Conservation (phyloP, 2,888 invertebrate genomes). For the Thumatha senex region DNA sequence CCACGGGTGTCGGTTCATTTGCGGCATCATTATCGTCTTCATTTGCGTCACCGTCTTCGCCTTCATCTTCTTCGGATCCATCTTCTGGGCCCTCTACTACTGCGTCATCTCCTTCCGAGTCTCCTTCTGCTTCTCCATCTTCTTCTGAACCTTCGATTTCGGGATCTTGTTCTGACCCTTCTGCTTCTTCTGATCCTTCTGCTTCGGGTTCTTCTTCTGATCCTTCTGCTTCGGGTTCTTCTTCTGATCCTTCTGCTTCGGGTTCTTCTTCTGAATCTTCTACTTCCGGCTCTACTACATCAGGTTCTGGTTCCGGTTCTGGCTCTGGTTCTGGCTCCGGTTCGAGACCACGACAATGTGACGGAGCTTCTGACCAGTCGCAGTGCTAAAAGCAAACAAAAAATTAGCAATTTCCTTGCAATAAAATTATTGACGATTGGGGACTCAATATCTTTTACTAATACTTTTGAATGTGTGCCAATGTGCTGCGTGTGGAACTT, state of each 20-base stretch:
- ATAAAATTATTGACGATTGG: neutral
- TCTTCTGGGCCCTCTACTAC: too few relatives aligned
- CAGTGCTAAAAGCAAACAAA: conserved; percentile 52
- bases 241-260: conserved; percentile 48
- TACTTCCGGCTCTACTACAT: conserved; percentile 53
- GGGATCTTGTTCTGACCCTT: conserved; percentile 16
- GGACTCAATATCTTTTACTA: too few relatives aligned
- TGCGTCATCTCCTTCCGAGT: conserved; percentile 45
- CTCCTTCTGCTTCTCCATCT: conserved; percentile 17
- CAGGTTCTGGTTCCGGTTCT: conserved; percentile 42
- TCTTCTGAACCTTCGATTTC: neutral
- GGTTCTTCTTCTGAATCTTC: conserved; percentile 53
- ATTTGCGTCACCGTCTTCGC: neutral
- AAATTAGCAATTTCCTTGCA: neutral
- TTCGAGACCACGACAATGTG: conserved; percentile 47
- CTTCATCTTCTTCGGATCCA: neutral
- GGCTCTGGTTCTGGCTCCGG: conserved; percentile 50
- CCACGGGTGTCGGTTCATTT: conserved; percentile 47
- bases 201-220: conserved; percentile 36
- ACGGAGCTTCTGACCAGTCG: conserved; percentile 60
- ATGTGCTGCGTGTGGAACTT: too few relatives aligned
- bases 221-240: conserved; percentile 2
- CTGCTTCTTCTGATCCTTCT: conserved; percentile 54
- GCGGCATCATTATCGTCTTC: conserved; percentile 14
- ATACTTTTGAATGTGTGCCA: too few relatives aligned